Base-by-base conservation (phyloP, 2,113 vertebrate species). In the Gadus chalcogrammus region DNA sequence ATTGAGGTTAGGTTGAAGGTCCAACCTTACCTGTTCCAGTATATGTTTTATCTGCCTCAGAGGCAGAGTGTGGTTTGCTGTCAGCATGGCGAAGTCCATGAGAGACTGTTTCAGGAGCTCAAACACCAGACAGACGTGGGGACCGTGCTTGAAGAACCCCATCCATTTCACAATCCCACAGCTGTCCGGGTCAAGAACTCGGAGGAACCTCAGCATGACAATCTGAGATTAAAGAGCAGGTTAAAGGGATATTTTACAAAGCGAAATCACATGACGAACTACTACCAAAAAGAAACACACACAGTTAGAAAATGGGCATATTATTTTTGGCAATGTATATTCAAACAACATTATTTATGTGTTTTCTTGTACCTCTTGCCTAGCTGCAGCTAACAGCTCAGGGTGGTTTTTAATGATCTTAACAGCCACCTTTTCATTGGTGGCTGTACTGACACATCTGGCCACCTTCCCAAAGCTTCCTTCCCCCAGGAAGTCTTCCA, bases 71-170 rank as follows among this genome's bases (percentile, higher is more conserved):
- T 1, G 11, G 15, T 38, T 62, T 15, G 27, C 1, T 6, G 55
- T 73, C 8, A 71, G 20, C 28, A 2, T 18, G 28, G 76, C 52
- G 6, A 72, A 67, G 15, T 74, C 60, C 5, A 3, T 13, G 1
- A 76, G 53, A 74, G 16, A 73, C 55, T 42, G 64, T 22, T 80
- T 64, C 20, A 78, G 60, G 15, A 2, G 60, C 16, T 82, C 64
- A 18, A 82, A 82, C 15, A 28, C 71, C 0, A 79, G 18, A 28
- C 74, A 79, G 28, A 35, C 15, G 0, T 74, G 13, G n/a, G 20
- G 52, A 11, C 11, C 60, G 42, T 64, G 42, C 0, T 2, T 15
- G 77, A 79, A 8, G 1, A 3, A 3, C 0, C 20, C 3, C 62
- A 69, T 5, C 65, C 63, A 77, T 2, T 1, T 3, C 4, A 79